These are phyloP conservation scores for Brachyalestes nurse DNA, from an alignment of 2,797 vertebrate species.

Conservation along the genomic window DNA sequence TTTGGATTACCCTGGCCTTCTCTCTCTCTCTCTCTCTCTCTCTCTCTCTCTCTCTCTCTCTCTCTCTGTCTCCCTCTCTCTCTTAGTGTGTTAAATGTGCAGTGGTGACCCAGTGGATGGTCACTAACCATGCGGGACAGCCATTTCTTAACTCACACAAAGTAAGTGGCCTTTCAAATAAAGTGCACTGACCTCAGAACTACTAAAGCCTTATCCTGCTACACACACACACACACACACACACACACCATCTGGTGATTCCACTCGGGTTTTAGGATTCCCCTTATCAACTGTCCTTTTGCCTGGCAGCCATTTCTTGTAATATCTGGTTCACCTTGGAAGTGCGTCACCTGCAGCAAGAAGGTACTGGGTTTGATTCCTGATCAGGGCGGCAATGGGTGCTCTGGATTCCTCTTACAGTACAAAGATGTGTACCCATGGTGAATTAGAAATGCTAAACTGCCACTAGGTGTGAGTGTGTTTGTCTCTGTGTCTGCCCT, in stretches of 20 bases:
- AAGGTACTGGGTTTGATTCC: too few relatives aligned
- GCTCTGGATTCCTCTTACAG: too few relatives aligned
- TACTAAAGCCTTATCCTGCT: neutral
- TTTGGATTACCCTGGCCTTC: slow-evolving; percentile 6
- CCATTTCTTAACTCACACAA: slow-evolving; percentile 4
- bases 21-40: slow-evolving; percentile 27
- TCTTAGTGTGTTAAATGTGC: slow-evolving; percentile 38
- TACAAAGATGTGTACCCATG: too few relatives aligned
- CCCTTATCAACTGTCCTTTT: neutral
- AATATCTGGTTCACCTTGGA: too few relatives aligned
- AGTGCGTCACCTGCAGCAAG: too few relatives aligned
- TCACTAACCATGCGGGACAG: slow-evolving; percentile 9
- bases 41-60: slow-evolving; percentile 24
- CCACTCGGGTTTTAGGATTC: neutral
- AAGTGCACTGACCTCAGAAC: neutral
- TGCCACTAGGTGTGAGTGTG: too few relatives aligned
- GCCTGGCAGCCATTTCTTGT: neutral
- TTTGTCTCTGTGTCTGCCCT: too few relatives aligned
- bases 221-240: neutral
- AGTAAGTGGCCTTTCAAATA: slow-evolving; percentile 6
- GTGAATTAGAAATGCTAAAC: too few relatives aligned
- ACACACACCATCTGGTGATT: neutral
- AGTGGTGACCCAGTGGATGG: neutral
- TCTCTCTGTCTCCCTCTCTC: slow-evolving; percentile 31
- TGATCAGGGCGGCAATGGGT: too few relatives aligned